Evolutionary conservation across 2,797 vertebrate species (phyloP).

Genomic region (Gymnothorax javanicus): DNA sequence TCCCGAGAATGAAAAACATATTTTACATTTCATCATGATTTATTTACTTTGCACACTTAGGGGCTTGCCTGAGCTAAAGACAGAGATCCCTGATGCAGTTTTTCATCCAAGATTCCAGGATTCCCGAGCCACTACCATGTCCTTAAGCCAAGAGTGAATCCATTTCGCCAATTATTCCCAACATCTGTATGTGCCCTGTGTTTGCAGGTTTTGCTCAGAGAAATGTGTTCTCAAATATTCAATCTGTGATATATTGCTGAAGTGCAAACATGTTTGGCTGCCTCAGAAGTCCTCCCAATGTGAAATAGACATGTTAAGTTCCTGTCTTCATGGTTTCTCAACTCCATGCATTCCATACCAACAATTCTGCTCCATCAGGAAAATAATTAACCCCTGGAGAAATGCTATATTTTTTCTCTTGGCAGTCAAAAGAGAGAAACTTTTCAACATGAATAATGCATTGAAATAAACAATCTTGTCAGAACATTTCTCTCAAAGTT

Average conservation of each 20-base stretch:
- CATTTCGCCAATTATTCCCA: neutral
- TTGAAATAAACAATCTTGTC: neutral
- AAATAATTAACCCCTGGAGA: slow-evolving; percentile 18
- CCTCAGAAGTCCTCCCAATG: slow-evolving; percentile 31
- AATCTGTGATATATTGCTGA: neutral
- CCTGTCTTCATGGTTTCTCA: neutral
- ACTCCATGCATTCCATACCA: neutral
- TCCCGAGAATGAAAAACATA: slow-evolving; percentile 8
- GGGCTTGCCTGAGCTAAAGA: neutral
- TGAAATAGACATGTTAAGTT: slow-evolving; percentile 34
- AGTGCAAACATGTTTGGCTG: slow-evolving; percentile 19
- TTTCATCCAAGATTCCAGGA: neutral
- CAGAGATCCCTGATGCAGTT: neutral
- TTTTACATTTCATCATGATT: slow-evolving; percentile 14
- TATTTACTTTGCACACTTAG: neutral
- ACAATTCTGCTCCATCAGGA: neutral
- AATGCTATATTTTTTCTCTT: slow-evolving; percentile 5
- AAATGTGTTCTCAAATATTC: neutral
- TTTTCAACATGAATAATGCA: slow-evolving; percentile 1
- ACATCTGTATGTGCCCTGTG: neutral
- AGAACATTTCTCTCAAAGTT: neutral
- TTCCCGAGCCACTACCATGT: neutral
- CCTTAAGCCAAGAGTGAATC: neutral
- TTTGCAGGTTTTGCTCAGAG: neutral
- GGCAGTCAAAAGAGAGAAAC: neutral